Evolutionary conservation across 1,140 invertebrate genomes (phyloP).

Genomic region (Laupala kohalensis): DNA sequence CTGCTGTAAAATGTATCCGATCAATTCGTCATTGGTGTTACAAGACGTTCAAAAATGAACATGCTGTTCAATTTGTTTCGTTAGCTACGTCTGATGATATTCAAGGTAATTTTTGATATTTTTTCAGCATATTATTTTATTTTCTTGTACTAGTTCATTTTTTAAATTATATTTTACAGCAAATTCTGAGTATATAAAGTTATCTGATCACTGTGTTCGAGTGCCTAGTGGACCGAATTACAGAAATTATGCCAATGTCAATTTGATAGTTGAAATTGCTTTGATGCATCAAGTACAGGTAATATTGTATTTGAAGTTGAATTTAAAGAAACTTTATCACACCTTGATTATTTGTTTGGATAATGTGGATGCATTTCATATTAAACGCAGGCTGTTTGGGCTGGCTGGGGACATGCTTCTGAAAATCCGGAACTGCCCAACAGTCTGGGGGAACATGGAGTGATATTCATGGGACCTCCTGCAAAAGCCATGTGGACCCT

Average conservation of each 20-base stretch:
- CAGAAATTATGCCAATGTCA: constrained; percentile 99
- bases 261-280: constrained; percentile 94
- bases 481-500: constrained; percentile 99
- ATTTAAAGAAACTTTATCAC: background rate
- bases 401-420: constrained; percentile 99
- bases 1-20: background rate
- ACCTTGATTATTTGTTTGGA: background rate
- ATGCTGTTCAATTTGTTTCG: background rate
- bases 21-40: background rate
- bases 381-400: constrained; percentile 83
- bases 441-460: constrained; percentile 76
- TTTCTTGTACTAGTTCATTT: no score
- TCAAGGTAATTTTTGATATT: constrained; percentile 15
- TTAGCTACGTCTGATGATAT: constrained; percentile 23
- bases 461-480: constrained; percentile 84
- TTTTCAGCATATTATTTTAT: no score
- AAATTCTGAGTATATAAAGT: constrained; percentile 93
- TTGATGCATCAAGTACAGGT: constrained; percentile 82
- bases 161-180: constrained; percentile 28
- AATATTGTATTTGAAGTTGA: background rate
- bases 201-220: constrained; percentile 97
- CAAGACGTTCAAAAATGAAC: background rate
- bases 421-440: constrained; percentile 98
- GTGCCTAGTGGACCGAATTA: constrained; percentile 97
- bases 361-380: background rate